These are phyloP conservation scores for Rafetus swinhoei DNA, from an alignment of 2,113 vertebrate species.

Conservation along the genomic window DNA sequence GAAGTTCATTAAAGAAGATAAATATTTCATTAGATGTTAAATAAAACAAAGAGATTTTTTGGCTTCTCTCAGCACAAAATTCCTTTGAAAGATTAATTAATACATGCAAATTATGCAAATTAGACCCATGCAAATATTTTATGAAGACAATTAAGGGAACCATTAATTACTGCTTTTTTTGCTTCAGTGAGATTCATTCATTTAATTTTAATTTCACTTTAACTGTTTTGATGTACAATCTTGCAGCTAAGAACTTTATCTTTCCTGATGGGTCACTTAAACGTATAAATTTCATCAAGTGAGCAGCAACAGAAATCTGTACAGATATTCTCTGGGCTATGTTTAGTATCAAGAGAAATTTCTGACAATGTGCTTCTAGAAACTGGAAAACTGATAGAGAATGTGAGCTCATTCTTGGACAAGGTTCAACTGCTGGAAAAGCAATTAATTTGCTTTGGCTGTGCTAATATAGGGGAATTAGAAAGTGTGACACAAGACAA, in stretches of 20 bases:
- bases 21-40: slow-evolving; percentile 99
- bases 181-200: slow-evolving; percentile 99
- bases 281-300: slow-evolving; percentile 93
- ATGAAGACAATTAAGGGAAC: slow-evolving; percentile 99
- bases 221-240: slow-evolving; percentile 99
- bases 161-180: slow-evolving; percentile 99
- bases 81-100: slow-evolving; percentile 99
- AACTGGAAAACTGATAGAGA: slow-evolving; percentile 91
- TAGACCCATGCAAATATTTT: slow-evolving; percentile 99
- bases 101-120: slow-evolving; percentile 99
- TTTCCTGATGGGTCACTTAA: slow-evolving; percentile 95
- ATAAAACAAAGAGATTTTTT: slow-evolving; percentile 99
- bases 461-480: slow-evolving; percentile 99
- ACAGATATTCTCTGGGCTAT: slow-evolving; percentile 88
- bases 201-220: slow-evolving; percentile 99
- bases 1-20: slow-evolving; percentile 99
- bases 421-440: slow-evolving; percentile 98
- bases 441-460: slow-evolving; percentile 99
- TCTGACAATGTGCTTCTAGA: slow-evolving; percentile 89
- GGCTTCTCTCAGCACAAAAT: slow-evolving; percentile 99
- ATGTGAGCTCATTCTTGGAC: slow-evolving; percentile 96
- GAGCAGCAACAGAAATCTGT: slow-evolving; percentile 86
- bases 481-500: slow-evolving; percentile 99
- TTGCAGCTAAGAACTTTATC: slow-evolving; percentile 99
- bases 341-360: slow-evolving; percentile 90